Base-by-base conservation (phyloP, 2,113 vertebrate species). In the Alexandromys fortis region DNA sequence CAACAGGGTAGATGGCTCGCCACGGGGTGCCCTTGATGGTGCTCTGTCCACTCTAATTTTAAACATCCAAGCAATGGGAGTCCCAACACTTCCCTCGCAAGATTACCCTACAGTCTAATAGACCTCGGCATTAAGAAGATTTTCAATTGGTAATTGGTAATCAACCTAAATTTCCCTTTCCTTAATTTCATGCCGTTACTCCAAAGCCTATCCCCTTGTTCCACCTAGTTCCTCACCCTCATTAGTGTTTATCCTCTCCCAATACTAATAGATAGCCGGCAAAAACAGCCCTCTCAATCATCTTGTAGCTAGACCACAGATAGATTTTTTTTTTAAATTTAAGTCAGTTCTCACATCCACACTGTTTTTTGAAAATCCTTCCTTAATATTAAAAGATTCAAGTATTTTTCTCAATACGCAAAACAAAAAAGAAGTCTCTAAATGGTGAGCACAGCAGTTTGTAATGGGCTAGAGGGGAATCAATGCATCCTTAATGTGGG, bases 131-230 rank as follows among this genome's bases (percentile, higher is more conserved):
- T 94, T 97, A 97, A 93, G 96, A 97, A 97, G 96, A 96, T 96
- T 95, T 97, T 97, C 97, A 97, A 75, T 90, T 94, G 96, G 96
- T 96, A 98, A 97, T 96, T 97, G 93, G 97, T 98, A 98, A 97
- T 97, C 97, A 97, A 97, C 97, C 97, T 97, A 97, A 97, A 97
- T 98, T 98, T 96, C 95, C 94, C 83, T 97, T 97, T 97, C 93
- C 97, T 95, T 98, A 97, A 98, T 98, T 97, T 97, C 94, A 95
- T 94, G 58, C 97, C 97, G 97, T 97, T 97, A 97, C 79, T 95
- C 70, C 89, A 95, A 90, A 75, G 52, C 45, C 78, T 73, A 55
- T 82, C 78, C 70, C 79, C 93, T 78, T 78, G 92, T 97, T 96
- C 94, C 92, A 95, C 22, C 91, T 72, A 96, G 82, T 30, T 94